Conservation (phyloP, 2,797 vertebrate species). For the Poeciliopsis presidionis region DNA sequence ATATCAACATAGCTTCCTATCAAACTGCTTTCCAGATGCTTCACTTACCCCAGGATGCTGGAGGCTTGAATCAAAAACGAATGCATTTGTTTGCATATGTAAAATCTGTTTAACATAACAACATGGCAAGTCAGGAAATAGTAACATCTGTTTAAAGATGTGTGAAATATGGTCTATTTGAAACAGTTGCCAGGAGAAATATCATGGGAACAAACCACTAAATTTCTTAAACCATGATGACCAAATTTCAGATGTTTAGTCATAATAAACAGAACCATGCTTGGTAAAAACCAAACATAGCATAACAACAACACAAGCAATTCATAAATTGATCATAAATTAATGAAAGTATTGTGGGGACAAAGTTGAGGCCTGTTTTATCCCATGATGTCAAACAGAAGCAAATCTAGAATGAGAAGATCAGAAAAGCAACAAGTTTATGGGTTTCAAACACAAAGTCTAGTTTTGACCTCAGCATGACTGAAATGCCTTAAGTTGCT, state of each 20-base stretch:
- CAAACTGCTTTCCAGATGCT: not conserved
- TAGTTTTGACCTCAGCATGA: not conserved
- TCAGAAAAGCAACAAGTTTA: not conserved
- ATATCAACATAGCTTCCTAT: not conserved
- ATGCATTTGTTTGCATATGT: not conserved
- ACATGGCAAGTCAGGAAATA: not conserved
- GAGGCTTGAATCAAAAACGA: not conserved
- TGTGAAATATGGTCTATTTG: not conserved
- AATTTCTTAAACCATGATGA: not conserved
- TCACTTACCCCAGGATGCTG: not conserved
- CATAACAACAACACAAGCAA: not conserved
- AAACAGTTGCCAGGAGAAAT: not conserved
- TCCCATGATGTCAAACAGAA: not conserved
- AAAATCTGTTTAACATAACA: not conserved
- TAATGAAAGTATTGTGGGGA: not conserved
- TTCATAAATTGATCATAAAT: not conserved
- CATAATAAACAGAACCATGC: not conserved
- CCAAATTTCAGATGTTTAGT: not conserved
- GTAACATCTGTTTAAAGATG: not conserved
- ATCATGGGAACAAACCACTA: not conserved
- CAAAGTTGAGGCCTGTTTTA: not conserved
- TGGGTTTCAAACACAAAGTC: not conserved
- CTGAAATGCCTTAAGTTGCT: not conserved
- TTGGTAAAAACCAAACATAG: not conserved
- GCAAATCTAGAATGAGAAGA: not conserved